Percentiles rank a stretch among this genome's conserved stretches.
Evolutionary conservation across 2,888 invertebrate genomes (phyloP).

Genomic region (Nephrotoma appendiculata): DNA sequence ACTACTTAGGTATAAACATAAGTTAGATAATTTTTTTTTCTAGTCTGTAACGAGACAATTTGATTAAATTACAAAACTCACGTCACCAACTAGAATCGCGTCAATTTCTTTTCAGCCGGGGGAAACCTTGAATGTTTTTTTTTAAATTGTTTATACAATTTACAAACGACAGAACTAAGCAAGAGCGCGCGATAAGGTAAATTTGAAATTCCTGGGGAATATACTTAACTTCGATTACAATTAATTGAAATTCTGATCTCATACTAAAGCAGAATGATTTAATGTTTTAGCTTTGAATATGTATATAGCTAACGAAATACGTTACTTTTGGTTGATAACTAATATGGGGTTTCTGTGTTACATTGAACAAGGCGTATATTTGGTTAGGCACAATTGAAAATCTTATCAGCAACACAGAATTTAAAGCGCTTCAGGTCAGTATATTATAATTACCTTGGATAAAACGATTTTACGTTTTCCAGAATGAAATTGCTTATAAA

Average conservation of each 20-base stretch:
- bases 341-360: neutral
- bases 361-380: neutral
- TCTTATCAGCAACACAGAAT: neutral
- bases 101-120: neutral
- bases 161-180: neutral
- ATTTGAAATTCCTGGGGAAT: neutral
- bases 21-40: neutral
- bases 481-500: too few species aligned
- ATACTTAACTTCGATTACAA: neutral
- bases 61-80: neutral
- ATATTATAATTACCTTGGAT: neutral
- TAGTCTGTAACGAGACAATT: neutral
- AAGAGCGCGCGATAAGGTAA: neutral
- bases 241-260: neutral
- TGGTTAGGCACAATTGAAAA: neutral
- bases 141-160: neutral
- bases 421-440: neutral
- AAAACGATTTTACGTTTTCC: neutral
- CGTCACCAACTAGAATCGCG: neutral
- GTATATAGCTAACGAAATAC: neutral
- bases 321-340: neutral
- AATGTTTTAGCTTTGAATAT: neutral
- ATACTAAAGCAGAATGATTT: neutral
- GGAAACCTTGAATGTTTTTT: neutral
- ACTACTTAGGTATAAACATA: neutral